These are phyloP conservation scores for Dinocampus coccinellae DNA, from an alignment of 2,888 invertebrate genomes.

Conservation along the genomic window DNA sequence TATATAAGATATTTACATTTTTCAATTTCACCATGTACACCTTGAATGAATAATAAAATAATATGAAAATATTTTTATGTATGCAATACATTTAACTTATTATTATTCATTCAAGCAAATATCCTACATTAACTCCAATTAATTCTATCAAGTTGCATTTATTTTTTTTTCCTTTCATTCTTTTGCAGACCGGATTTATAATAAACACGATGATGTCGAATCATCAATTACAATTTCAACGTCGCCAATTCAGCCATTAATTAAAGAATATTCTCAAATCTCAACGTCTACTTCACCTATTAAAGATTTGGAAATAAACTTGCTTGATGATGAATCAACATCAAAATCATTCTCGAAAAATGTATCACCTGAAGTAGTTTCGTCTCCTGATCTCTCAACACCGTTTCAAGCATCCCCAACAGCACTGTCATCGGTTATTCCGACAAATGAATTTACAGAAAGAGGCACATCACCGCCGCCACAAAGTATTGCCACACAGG, in stretches of 20 bases:
- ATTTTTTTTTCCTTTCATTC: neutral
- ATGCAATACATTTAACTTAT: constrained; percentile 53
- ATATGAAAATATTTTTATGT: constrained; percentile 41
- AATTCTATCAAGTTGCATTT: neutral
- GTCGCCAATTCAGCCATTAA: constrained; percentile 14
- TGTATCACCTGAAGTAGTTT: constrained; percentile 12
- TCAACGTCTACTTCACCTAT: constrained; percentile 45
- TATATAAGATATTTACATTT: constrained; percentile 15
- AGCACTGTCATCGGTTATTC: neutral
- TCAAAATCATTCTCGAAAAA: neutral
- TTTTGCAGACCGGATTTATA: constrained; percentile 8
- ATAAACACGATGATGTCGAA: neutral
- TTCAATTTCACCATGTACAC: constrained; percentile 46
- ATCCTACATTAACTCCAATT: constrained; percentile 11
- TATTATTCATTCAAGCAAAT: constrained; percentile 66
- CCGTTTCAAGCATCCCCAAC: neutral
- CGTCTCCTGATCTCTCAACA: neutral
- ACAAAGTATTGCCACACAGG: constrained; percentile 89
- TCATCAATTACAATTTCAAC: neutral
- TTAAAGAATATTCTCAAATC: constrained; percentile 15
- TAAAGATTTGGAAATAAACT: constrained; percentile 33
- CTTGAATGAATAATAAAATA: constrained; percentile 68
- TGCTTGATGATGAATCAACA: constrained; percentile 7
- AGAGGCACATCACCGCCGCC: constrained; percentile 87
- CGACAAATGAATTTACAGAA: constrained; percentile 36